Conservation (phyloP, 2,113 vertebrate genomes). For the Meleagris gallopavo region DNA sequence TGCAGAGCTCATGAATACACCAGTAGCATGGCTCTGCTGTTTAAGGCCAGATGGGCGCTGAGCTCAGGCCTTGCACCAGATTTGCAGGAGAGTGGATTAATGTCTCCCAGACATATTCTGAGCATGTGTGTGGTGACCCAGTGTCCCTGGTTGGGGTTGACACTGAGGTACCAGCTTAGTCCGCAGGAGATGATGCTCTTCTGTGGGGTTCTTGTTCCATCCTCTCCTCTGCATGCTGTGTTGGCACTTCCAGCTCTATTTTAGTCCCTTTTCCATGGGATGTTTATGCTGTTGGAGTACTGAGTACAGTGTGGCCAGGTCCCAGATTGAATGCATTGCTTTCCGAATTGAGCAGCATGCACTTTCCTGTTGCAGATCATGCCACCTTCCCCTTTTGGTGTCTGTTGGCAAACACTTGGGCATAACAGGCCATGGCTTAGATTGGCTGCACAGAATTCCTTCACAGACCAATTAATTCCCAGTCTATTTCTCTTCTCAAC, state of each 20-base stretch:
- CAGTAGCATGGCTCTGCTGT: neutral
- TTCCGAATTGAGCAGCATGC: neutral
- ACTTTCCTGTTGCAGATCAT: neutral
- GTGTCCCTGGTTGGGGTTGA: neutral
- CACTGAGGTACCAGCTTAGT: neutral
- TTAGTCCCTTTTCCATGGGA: neutral
- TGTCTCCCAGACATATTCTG: neutral
- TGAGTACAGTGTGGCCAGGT: neutral
- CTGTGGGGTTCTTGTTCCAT: neutral
- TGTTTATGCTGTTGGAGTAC: neutral
- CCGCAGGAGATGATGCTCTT: neutral
- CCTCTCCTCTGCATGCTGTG: neutral
- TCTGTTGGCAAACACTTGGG: neutral
- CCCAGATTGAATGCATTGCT: neutral
- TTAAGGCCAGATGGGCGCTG: neutral
- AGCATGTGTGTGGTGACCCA: neutral
- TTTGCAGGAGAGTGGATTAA: neutral
- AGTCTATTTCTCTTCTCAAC: neutral
- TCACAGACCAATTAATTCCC: neutral
- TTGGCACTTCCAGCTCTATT: neutral
- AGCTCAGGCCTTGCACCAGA: neutral
- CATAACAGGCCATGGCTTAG: neutral
- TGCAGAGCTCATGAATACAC: neutral
- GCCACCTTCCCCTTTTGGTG: neutral
- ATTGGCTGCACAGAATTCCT: slow-evolving; percentile 7